Evolutionary conservation across 2,113 vertebrate genomes (phyloP).

Genomic region (Fregata magnificens): DNA sequence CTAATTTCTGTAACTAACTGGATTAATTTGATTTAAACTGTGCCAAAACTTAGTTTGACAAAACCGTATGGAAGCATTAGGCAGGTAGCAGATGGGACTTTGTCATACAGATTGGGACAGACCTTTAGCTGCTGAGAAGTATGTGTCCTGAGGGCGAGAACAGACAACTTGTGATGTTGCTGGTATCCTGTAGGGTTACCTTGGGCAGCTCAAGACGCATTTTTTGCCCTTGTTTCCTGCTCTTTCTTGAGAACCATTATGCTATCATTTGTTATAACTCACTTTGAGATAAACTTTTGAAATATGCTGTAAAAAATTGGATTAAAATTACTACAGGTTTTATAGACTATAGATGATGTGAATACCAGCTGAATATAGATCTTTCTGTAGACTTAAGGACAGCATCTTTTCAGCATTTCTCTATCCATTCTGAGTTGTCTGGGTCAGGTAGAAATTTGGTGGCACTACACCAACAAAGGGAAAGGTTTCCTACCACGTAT

Average conservation of each 20-base stretch:
- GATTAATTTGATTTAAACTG: background rate
- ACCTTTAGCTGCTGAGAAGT: background rate
- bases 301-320: background rate
- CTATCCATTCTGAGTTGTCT: background rate
- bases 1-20: background rate
- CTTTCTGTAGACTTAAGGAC: background rate
- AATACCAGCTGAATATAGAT: background rate
- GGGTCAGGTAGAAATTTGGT: background rate
- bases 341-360: too few species aligned
- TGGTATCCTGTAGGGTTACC: background rate
- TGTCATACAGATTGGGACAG: background rate
- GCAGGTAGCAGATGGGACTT: background rate
- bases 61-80: fast-evolving
- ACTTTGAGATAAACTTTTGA: background rate
- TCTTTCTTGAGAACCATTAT: background rate
- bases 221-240: background rate
- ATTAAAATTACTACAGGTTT: background rate
- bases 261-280: background rate
- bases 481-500: background rate
- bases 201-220: background rate
- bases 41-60: background rate
- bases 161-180: background rate
- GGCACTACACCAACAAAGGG: background rate
- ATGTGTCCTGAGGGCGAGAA: background rate
- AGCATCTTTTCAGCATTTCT: background rate